Conservation (phyloP, 1,140 invertebrate species). For the Phymastichus coffea region DNA sequence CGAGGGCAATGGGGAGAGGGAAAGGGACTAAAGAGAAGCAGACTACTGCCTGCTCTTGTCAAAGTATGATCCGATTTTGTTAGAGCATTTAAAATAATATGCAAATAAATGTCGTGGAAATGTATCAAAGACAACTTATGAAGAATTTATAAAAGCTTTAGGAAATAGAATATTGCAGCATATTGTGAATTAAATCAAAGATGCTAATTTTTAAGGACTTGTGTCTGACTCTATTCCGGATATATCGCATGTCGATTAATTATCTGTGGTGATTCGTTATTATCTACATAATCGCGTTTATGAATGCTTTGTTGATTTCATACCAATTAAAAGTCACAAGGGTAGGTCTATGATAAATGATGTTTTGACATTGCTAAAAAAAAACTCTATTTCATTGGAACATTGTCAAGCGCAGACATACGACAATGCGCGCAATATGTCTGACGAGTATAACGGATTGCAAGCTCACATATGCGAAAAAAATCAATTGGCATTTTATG, state of each 20-base stretch:
- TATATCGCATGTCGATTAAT: constrained; percentile 43
- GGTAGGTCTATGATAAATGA: neutral
- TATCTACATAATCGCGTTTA: constrained; percentile 23
- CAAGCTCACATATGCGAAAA: constrained; percentile 8
- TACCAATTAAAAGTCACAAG: neutral
- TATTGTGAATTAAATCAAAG: no score
- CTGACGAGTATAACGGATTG: constrained; percentile 20
- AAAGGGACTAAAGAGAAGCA: no score
- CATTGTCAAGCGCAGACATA: constrained; percentile 26
- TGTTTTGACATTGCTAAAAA: constrained; percentile 8
- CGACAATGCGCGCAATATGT: constrained; percentile 23
- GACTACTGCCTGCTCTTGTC: no score
- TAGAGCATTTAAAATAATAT: no score
- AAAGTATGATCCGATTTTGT: no score
- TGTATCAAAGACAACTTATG: no score
- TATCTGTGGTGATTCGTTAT: constrained; percentile 39
- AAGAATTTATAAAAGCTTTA: no score
- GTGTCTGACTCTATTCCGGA: constrained; percentile 41
- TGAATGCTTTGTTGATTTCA: neutral
- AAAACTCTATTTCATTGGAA: constrained; percentile 7
- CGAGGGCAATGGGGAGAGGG: no score
- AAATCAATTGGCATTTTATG: constrained; percentile 11
- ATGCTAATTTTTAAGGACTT: neutral
- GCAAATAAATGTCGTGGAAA: no score
- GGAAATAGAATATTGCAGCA: no score